Evolutionary conservation across 2,797 vertebrate species (phyloP), one percentile per base, ranked within the genome.

Genomic region (Manis crassicaudata): DNA sequence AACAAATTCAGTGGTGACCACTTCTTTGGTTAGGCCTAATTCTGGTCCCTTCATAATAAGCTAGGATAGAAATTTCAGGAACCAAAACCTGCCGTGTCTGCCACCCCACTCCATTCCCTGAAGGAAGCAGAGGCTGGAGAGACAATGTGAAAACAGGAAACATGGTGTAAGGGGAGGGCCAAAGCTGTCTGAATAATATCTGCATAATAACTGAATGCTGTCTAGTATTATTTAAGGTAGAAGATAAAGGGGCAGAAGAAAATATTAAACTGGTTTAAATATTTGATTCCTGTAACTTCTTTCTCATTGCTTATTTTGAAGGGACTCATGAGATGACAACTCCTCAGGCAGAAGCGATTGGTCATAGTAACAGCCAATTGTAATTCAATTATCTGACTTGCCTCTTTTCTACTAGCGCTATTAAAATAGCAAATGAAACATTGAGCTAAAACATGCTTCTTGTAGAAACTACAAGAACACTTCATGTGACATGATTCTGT

Each of bases 221-320:
- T 35, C 75, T 92, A 85, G n/a, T 40, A 43, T 82, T 60, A 21
- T 73, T 92, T 65, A 93, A 60, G 9, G 17, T 72, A 90, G n/a
- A 82, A 72, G 37, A 60, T 86, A 93, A 94, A 75, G 18, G 7
- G 37, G 20, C 23, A 83, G 29, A 79, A 29, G 6, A 80, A 88
- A 68, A 25, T 58, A 7, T 84, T 67, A 60, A 81, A 62, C 12
- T 80, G 40, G 20, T 75, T 88, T 82, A 46, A 40, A 43, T 18
- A 18, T 56, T 88, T 89, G 37, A 32, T 92, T 84, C 25, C 46
- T 92, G 4, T 43, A 72, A 79, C 63, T 56, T 79, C 72, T 40
- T 16, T 32, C 27, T 80, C 65, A 40, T 89, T 92, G 54, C 18
- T 77, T 83, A 70, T 60, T 95, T 92, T 88, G 70, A 95, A 88